A percentile compares a stretch with the other conserved stretches of the same genome.
These are phyloP conservation scores for Forbesichthys papilliferus DNA, from an alignment of 2,113 vertebrate species.

Conservation along the genomic window DNA sequence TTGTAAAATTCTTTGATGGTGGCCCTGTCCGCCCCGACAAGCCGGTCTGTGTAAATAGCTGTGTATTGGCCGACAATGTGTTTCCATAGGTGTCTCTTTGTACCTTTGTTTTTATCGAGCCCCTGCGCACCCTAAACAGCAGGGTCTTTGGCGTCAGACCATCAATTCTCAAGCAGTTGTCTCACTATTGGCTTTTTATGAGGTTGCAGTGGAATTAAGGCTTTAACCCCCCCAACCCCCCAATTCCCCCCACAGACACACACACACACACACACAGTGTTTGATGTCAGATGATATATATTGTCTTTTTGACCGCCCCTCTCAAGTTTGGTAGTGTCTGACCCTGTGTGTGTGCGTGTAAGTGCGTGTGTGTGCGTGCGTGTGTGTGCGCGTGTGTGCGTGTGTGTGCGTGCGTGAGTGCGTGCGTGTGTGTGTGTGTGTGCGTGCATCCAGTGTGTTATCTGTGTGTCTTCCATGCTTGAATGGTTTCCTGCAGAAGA, in stretches of 20 bases:
- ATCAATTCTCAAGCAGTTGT: conserved; percentile 43
- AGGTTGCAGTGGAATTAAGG: conserved; percentile 27
- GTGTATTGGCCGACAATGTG: conserved; percentile 62
- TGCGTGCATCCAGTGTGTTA: background rate
- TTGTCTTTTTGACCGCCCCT: conserved; percentile 58
- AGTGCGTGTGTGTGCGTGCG: conserved; percentile 11
- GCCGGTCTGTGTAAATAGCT: conserved; percentile 70
- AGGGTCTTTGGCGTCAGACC: conserved; percentile 45
- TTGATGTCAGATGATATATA: conserved; percentile 72
- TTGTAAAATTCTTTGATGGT: conserved; percentile 76
- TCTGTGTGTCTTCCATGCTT: conserved; percentile 17
- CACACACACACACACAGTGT: background rate
- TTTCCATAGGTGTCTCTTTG: conserved; percentile 70
- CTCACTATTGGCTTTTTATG: conserved; percentile 49
- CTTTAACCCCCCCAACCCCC: conserved; percentile 32
- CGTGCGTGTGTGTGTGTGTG: background rate
- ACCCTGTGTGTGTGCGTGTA: conserved; percentile 10
- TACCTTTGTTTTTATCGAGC: conserved; percentile 54
- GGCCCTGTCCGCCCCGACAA: conserved; percentile 63
- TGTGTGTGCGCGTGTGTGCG: conserved; percentile 14
- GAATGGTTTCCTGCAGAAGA: conserved; percentile 50
- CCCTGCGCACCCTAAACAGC: conserved; percentile 40
- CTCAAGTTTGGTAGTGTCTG: conserved; percentile 30
- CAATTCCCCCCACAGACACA: background rate
- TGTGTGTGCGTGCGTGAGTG: background rate